These are phyloP conservation scores for Syngnathus acus DNA, from an alignment of 2,797 vertebrate species.

Conservation along the genomic window DNA sequence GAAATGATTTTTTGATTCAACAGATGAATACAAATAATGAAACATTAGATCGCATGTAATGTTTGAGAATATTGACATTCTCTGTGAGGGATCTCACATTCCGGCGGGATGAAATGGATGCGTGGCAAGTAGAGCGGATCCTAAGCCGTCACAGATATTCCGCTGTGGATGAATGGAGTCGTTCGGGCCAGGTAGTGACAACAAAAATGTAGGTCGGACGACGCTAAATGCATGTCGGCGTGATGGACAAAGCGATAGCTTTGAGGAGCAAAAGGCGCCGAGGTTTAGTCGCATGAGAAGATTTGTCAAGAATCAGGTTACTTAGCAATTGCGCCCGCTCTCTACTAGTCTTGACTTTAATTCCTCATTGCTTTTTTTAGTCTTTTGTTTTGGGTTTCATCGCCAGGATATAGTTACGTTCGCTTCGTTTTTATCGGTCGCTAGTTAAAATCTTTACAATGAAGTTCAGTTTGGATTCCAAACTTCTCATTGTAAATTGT, in stretches of 20 bases:
- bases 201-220: constrained; percentile 1
- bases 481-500: not conserved
- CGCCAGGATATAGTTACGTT: not conserved
- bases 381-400: not conserved
- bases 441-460: too few relatives aligned
- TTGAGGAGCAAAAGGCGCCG: constrained; percentile 20
- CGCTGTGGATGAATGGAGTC: not conserved
- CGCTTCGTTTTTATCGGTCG: not conserved
- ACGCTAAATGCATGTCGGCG: not conserved
- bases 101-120: not conserved
- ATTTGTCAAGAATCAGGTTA: constrained; percentile 37
- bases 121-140: not conserved
- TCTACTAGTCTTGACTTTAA: constrained; percentile 7
- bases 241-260: not conserved
- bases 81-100: not conserved
- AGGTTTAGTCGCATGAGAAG: constrained; percentile 27
- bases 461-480: too few relatives aligned
- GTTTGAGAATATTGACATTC: too few relatives aligned
- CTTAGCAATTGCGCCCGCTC: constrained; percentile 22
- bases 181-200: not conserved
- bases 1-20: too few relatives aligned
- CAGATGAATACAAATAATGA: too few relatives aligned
- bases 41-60: too few relatives aligned
- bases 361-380: not conserved
- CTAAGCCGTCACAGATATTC: not conserved